Percentiles rank a stretch among this genome's conserved stretches.
Conservation (phyloP, 2,113 vertebrate genomes). For the Ceuthmochares aereus region DNA sequence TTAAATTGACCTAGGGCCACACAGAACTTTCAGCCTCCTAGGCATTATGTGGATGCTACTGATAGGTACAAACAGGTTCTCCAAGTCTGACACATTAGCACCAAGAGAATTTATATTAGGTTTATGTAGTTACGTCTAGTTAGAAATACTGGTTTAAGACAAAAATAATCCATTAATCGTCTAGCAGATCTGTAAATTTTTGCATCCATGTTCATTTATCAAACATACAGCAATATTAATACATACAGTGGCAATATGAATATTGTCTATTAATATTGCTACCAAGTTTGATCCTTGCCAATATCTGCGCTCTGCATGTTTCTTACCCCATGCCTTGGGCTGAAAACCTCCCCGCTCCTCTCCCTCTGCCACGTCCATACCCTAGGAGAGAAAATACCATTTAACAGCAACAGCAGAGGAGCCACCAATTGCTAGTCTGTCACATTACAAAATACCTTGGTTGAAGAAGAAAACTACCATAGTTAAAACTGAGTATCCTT, state of each 20-base stretch:
- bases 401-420: constrained; percentile 58
- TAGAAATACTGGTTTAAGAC: background rate
- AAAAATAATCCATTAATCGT: background rate
- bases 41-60: background rate
- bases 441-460: background rate
- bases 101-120: background rate
- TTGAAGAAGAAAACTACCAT: background rate
- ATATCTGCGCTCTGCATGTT: constrained; percentile 5
- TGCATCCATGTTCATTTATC: background rate
- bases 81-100: background rate
- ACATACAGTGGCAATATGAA: background rate
- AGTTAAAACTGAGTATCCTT: background rate
- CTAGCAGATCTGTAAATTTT: background rate
- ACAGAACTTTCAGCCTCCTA: background rate
- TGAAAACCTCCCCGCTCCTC: constrained; percentile 91
- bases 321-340: constrained; percentile 95
- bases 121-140: background rate
- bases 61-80: background rate
- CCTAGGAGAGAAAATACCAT: constrained; percentile 78
- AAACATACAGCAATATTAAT: background rate
- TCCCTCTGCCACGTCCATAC: constrained; percentile 87
- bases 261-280: background rate
- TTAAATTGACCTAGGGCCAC: background rate
- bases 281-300: background rate
- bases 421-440: background rate